phyloP scores from a whole-genome alignment of 1,140 invertebrate species.

The Drosophila ironensis region DNA sequence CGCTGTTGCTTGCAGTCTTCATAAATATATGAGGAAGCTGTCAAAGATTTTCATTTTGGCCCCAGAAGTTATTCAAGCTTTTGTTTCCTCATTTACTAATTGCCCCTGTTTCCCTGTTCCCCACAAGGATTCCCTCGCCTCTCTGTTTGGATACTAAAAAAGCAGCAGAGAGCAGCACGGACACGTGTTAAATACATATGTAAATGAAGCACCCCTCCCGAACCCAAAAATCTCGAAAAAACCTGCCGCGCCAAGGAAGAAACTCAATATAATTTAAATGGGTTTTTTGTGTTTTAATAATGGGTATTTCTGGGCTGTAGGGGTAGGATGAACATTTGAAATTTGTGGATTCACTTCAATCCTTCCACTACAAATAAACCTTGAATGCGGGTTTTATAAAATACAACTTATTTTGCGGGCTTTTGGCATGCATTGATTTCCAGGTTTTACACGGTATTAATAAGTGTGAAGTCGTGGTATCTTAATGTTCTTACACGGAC shows the following conservation, averaged over 20 bases:
- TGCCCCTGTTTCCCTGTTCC: constrained; percentile 19
- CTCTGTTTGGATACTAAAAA: background rate
- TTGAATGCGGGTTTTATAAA: no score
- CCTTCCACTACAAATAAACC: no score
- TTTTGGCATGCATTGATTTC: no score
- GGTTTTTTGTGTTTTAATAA: constrained; percentile 39
- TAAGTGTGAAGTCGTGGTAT: background rate
- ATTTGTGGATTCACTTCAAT: no score
- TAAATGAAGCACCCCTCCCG: constrained; percentile 50
- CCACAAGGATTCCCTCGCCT: constrained; percentile 5
- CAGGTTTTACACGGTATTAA: constrained; percentile 13
- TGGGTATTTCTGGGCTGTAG: background rate
- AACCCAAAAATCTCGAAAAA: constrained; percentile 24
- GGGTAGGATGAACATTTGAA: background rate
- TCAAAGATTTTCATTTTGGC: constrained; percentile 30
- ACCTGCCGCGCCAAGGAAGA: constrained; percentile 20
- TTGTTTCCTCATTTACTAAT: constrained; percentile 70
- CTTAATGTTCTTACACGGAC: constrained; percentile 2
- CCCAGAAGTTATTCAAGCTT: constrained; percentile 26
- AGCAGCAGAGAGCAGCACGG: constrained; percentile 36
- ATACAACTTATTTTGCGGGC: no score
- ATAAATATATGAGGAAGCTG: constrained; percentile 33
- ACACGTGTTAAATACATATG: constrained; percentile 72
- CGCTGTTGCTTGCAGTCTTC: constrained; percentile 20
- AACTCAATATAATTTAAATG: constrained; percentile 72